Evolutionary conservation across 2,888 invertebrate genomes (phyloP).

Genomic region (Macaria notata): DNA sequence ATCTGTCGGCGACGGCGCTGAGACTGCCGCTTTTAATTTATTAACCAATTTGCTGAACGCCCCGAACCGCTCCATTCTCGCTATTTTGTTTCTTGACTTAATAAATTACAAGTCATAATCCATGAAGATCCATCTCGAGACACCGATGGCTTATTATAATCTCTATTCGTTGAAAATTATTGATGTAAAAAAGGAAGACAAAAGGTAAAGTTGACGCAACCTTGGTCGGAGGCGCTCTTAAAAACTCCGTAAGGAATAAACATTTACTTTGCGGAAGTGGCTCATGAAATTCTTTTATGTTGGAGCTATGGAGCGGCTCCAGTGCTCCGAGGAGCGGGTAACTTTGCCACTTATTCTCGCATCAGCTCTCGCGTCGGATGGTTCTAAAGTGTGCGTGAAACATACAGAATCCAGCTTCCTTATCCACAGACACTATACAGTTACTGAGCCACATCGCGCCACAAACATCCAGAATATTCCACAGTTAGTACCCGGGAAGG

Average conservation of each 20-base stretch:
- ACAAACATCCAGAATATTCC: constrained; percentile 5
- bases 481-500: constrained; percentile 11
- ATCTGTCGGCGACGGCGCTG: constrained; percentile 77
- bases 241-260: constrained; percentile 35
- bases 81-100: constrained; percentile 78
- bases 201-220: constrained; percentile 20
- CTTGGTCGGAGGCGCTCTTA: constrained; percentile 30
- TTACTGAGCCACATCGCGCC: neutral
- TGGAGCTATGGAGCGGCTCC: constrained; percentile 37
- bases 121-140: constrained; percentile 57
- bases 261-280: constrained; percentile 36
- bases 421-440: constrained; percentile 16
- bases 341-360: constrained; percentile 51
- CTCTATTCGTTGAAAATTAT: constrained; percentile 16
- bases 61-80: constrained; percentile 62
- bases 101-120: constrained; percentile 74
- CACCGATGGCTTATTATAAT: constrained; percentile 47
- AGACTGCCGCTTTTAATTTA: constrained; percentile 80
- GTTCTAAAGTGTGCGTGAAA: constrained; percentile 35
- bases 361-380: constrained; percentile 43
- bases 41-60: constrained; percentile 79
- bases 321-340: constrained; percentile 46
- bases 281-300: constrained; percentile 38
- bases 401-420: constrained; percentile 29
- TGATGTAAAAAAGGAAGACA: constrained; percentile 10